Percentiles rank a stretch among this genome's conserved stretches.
phyloP scores from a whole-genome alignment of 2,888 invertebrate genomes.

The Tanypteryx hageni region DNA sequence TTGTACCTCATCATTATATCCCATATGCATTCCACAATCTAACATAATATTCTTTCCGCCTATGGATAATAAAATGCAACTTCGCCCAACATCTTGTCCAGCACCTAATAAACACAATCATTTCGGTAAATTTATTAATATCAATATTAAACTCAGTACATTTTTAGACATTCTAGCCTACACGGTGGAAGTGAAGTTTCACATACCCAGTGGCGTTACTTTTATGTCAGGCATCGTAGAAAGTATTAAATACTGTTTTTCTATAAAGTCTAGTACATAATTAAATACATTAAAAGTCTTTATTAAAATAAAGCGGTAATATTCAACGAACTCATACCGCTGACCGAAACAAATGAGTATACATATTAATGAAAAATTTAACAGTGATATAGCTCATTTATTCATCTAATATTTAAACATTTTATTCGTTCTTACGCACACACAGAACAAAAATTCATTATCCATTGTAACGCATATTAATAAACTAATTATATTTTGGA shows the following conservation, averaged over 20 bases:
- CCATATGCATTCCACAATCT: conserved; percentile 99
- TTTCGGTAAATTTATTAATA: neutral
- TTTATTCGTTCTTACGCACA: neutral
- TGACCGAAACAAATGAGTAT: neutral
- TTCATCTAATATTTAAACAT: neutral
- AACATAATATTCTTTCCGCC: conserved; percentile 99
- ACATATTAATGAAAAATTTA: conserved; percentile 35
- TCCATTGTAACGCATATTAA: neutral
- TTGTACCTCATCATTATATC: conserved; percentile 93
- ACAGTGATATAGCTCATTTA: neutral
- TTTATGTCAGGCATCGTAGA: conserved; percentile 88
- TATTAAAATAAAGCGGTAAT: neutral
- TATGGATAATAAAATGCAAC: conserved; percentile 96
- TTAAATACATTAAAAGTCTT: neutral
- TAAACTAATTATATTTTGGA: neutral
- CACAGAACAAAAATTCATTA: neutral
- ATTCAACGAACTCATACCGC: neutral
- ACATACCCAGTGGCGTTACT: conserved; percentile 85
- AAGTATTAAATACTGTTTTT: neutral
- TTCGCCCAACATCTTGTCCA: conserved; percentile 98
- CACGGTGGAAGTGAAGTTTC: neutral
- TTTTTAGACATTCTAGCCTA: neutral
- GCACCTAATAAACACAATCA: conserved; percentile 77
- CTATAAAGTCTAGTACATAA: neutral
- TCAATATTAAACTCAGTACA: neutral